Base-by-base conservation (phyloP, 2,797 vertebrate species). In the Hirundo rustica region DNA sequence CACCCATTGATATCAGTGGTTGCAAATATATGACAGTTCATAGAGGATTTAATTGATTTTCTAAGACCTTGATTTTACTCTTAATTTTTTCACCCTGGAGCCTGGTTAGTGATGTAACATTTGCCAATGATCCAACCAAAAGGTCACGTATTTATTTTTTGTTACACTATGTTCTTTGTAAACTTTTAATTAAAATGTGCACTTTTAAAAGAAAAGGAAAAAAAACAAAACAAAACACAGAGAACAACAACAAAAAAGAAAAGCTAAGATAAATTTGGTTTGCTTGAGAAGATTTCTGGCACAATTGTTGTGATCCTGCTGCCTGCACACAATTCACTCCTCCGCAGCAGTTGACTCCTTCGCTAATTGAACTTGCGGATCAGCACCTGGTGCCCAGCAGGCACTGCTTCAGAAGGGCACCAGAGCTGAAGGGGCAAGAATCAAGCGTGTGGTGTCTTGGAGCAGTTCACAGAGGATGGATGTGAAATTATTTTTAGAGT, bases 111-210 rank as follows among this genome's bases (percentile, higher is more conserved):
- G 85, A 92, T 92, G 81, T 96, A 93, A 94, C 89, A 78, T 96
- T 97, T 94, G 77, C 96, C 94, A 95, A 50, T 93, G 91, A 97
- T 89, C 88, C 92, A 96, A 89, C 91, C 93, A 84, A 96, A 96
- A 97, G 95, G 95, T 96, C 96, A 91, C 93, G 58, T 97, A 97
- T 98, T 98, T 97, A 97, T 97, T 97, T 97, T 97, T 97, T 96
- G 92, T 97, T 97, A 96, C 96, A 60, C 72, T 93, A 81, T 97
- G 76, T 96, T 96, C 79, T 97, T 97, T 97, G 91, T 97, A 97
- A 97, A 96, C 97, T 94, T 96, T 89, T 93, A 82, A 96, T 95
- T 91, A 88, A 97, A 96, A 97, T 87, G 90, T 97, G 97, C 97
- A 98, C 97, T 97, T 98, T 97, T 9, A 14, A 14, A 75, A 68